phyloP scores from a whole-genome alignment of 2,113 vertebrate species.

The Nicator chloris region DNA sequence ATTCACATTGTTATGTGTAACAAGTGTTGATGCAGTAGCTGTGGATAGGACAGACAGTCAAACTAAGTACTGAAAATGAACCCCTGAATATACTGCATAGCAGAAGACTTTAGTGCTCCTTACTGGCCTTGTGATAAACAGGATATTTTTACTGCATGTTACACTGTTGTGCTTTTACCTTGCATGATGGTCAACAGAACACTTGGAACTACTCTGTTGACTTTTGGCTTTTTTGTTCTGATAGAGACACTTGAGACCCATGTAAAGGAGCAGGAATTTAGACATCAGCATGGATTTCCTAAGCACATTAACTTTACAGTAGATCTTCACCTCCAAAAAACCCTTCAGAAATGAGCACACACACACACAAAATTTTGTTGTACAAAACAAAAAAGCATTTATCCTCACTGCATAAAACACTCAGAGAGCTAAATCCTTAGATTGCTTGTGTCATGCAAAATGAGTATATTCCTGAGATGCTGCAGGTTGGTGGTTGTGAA shows the following conservation, averaged over 20 bases:
- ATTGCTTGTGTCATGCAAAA: background rate
- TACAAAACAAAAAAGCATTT: background rate
- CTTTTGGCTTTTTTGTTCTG: background rate
- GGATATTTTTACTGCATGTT: background rate
- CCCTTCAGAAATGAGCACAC: background rate
- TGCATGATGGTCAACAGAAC: background rate
- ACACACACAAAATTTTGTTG: background rate
- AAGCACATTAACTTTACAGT: background rate
- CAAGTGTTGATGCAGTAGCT: background rate
- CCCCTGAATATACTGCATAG: background rate
- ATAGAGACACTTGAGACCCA: background rate
- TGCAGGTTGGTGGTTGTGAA: background rate
- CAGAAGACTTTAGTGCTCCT: background rate
- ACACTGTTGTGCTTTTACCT: background rate
- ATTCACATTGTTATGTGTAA: background rate
- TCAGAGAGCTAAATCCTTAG: background rate
- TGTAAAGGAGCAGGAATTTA: background rate
- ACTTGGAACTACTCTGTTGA: background rate
- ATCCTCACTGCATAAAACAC: background rate
- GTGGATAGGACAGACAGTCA: background rate
- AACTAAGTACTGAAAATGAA: background rate
- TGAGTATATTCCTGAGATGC: accelerated
- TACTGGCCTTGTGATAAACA: background rate
- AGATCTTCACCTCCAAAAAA: background rate
- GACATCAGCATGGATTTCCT: background rate